Base-by-base conservation (phyloP, 2,888 invertebrate genomes). In the Andrena hattorfiana region DNA sequence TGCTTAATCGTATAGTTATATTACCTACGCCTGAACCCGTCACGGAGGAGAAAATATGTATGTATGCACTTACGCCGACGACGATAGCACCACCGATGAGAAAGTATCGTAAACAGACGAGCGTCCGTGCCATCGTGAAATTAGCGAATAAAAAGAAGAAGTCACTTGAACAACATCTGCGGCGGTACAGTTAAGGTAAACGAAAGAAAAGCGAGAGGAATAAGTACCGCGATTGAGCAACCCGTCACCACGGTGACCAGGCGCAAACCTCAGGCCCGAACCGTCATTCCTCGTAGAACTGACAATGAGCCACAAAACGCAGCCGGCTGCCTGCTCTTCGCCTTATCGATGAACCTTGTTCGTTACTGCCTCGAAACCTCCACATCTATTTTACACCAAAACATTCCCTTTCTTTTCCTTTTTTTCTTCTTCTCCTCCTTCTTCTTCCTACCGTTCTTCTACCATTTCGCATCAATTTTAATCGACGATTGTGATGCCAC, bases 51-150 rank as follows among this genome's bases (percentile, higher is more conserved):
- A 0, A 54, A 77, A 68, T 67, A 42, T 42, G 42, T 67, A 42
- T 42, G 42, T 66, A 64, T 66, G 5, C 68, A 84, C 93, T 92
- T 86, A 93, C 93, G 35, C 90, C 91, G 56, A 92, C 87, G 5
- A 91, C 48, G 78, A 92, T 77, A 74, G 90, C 89, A 82, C 90
- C 90, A 62, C 83, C 84, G 63, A 90, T 82, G 63, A 93, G 89
- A 59, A 92, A 83, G 69, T 89, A 92, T 7, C 90, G 90, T 20
- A 91, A 87, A 82, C 92, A 93, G 66, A 71, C 81, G 77, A 90
- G 84, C 68, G 85, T 84, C 49, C 83, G 84, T 81, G 89, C 89
- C 92, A 92, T 93, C 48, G 48, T 69, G 56, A 60, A 63, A 70
- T 83, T 16, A 16, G 26, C 35, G 51, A 71, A 10, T 28, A 28